Evolutionary conservation across 2,113 vertebrate genomes (phyloP), one percentile per base, ranked within the genome.

Genomic region (Indri indri): DNA sequence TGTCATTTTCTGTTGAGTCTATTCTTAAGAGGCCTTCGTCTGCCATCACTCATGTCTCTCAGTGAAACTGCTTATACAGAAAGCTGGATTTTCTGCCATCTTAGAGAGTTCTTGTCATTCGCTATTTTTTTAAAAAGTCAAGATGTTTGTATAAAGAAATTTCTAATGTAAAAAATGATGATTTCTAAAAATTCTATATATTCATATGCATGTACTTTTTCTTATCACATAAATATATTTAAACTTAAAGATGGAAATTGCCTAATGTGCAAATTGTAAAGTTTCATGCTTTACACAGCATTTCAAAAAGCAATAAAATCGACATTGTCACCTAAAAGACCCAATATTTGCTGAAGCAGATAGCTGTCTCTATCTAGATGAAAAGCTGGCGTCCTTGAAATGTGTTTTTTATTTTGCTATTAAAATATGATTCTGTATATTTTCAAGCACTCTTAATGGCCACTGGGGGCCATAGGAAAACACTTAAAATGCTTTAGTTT

Each of bases 1-100:
- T 99, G 97, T 99, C 99, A 2, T 99, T 99, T 98, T 99, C 99
- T 1, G 99, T 99, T 96, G 99, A 99, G 93, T 99, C 99, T 97
- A 99, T 99, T 91, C 99, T 99, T 95, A 99, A 99, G 93, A 98
- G 99, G 94, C 99, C 99, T 23, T 98, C 99, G 2, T 99, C 99
- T 45, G 98, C 99, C 66, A 95, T 99, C 98, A 99, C 98, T 96
- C 99, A 98, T 91, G 98, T 99, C 57, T 99, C 99, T 96, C 99
- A 99, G 59, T 99, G 93, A 98, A 95, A 20, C 93, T 87, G 54
- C 37, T 95, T 93, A 79, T 71, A 23, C 61, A 34, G 95, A 96
- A 85, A 93, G 40, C 88, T 84, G 88, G 94, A 96, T 96, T 96
- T 82, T 97, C 97, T 93, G 45, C 50, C 73, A 1, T 95, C 92